Evolutionary conservation across 2,797 vertebrate genomes (phyloP).

Genomic region (Myoxocephalus aenaeus): DNA sequence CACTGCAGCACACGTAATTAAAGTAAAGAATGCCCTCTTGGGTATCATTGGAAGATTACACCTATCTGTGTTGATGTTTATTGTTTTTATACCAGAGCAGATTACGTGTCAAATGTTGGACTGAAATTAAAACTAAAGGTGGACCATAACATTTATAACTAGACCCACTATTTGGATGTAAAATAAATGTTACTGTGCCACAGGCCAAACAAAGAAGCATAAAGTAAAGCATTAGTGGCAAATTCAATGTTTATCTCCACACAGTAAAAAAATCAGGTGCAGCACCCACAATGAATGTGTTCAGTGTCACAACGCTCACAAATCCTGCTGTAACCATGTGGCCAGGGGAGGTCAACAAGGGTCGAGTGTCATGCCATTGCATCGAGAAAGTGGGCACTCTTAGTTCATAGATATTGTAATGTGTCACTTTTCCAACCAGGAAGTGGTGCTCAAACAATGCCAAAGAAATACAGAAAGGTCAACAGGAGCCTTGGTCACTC

Average conservation of each 20-base stretch:
- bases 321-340: neutral
- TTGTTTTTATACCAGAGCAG: conserved; percentile 30
- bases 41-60: conserved; percentile 53
- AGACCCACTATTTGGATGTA: neutral
- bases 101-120: conserved; percentile 20
- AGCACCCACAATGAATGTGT: conserved; percentile 6
- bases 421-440: neutral
- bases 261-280: conserved; percentile 13
- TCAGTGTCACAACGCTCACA: neutral
- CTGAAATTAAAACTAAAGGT: conserved; percentile 28
- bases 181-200: conserved; percentile 3
- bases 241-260: neutral
- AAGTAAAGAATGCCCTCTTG: conserved; percentile 51
- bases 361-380: neutral
- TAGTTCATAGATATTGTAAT: neutral
- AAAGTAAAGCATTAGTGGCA: neutral
- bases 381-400: neutral
- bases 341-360: conserved; percentile 8
- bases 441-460: conserved; percentile 12
- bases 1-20: conserved; percentile 26
- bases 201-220: neutral
- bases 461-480: conserved; percentile 31
- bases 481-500: conserved; percentile 15
- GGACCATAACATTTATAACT: conserved; percentile 18
- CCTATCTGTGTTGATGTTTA: conserved; percentile 32